These are phyloP conservation scores for Eupithecia subfuscata DNA, from an alignment of 2,888 invertebrate genomes.

Conservation along the genomic window DNA sequence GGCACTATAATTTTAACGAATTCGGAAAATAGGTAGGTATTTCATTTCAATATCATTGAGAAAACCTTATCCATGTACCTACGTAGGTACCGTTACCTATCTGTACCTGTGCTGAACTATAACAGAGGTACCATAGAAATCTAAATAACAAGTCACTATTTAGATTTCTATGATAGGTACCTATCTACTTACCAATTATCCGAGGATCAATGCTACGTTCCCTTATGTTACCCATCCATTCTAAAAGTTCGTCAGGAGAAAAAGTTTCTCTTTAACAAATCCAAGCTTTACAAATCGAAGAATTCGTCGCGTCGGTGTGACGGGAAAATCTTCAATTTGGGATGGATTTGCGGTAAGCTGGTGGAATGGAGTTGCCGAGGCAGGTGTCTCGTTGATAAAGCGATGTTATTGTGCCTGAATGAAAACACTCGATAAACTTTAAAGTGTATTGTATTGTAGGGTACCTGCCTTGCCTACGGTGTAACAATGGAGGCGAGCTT, in stretches of 20 bases:
- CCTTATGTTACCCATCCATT: neutral
- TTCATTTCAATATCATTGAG: too few species aligned
- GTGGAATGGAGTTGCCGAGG: conserved; percentile 52
- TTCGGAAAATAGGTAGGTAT: too few species aligned
- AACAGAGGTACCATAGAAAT: too few species aligned
- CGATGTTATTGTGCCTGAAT: conserved; percentile 16
- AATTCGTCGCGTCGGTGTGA: conserved; percentile 35
- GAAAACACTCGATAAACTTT: conserved; percentile 9
- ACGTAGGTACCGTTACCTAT: too few species aligned
- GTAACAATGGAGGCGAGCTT: conserved; percentile 1
- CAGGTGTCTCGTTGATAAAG: conserved; percentile 42
- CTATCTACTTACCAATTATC: neutral
- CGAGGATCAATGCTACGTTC: neutral
- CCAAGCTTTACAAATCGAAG: conserved; percentile 30
- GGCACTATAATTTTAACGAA: too few species aligned
- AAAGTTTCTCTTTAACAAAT: conserved; percentile 1
- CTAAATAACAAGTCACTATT: too few species aligned
- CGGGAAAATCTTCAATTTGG: conserved; percentile 61
- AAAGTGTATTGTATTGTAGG: neutral
- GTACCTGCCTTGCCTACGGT: neutral
- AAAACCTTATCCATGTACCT: too few species aligned
- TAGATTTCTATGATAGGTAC: too few species aligned
- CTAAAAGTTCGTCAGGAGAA: neutral
- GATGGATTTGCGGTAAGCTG: conserved; percentile 58
- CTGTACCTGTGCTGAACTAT: too few species aligned